phyloP scores from a whole-genome alignment of 2,113 vertebrate species.

The Solea solea region DNA sequence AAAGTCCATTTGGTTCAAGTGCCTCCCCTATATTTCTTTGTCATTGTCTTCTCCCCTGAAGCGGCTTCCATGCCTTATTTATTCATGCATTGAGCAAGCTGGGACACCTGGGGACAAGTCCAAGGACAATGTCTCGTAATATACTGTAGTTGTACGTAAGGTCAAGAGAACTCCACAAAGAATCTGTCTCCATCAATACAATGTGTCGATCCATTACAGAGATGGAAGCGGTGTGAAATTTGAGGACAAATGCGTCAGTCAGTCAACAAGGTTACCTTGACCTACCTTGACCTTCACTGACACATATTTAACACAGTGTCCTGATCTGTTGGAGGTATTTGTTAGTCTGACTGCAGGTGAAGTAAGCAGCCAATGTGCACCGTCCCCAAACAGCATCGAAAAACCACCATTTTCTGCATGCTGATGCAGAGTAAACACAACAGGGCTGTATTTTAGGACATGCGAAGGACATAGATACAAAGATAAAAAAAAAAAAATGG shows the following conservation, averaged over 20 bases:
- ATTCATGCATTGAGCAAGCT: conserved; percentile 48
- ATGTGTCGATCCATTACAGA: conserved; percentile 1
- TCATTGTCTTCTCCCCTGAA: conserved; percentile 47
- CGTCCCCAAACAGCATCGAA: too few species aligned
- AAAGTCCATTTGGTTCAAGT: conserved; percentile 65
- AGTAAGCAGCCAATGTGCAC: too few species aligned
- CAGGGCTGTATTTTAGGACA: too few species aligned
- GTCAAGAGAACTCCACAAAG: conserved; percentile 37
- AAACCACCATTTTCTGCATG: too few species aligned
- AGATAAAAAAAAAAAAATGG: too few species aligned
- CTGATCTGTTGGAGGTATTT: conserved; percentile 2
- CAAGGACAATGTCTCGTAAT: conserved; percentile 69
- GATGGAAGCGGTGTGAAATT: conserved; percentile 1
- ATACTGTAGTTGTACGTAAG: conserved; percentile 34
- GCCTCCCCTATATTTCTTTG: conserved; percentile 46
- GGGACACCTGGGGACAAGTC: conserved; percentile 43
- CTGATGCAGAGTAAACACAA: too few species aligned
- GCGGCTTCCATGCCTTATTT: conserved; percentile 46
- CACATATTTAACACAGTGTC: neutral
- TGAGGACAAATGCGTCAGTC: neutral
- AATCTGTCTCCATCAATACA: neutral
- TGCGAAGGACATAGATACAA: too few species aligned
- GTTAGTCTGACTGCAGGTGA: neutral
- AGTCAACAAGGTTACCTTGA: too few species aligned
- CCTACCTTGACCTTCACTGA: neutral